Base-by-base conservation (phyloP, 2,888 invertebrate species). In the Electrophaes corylata region DNA sequence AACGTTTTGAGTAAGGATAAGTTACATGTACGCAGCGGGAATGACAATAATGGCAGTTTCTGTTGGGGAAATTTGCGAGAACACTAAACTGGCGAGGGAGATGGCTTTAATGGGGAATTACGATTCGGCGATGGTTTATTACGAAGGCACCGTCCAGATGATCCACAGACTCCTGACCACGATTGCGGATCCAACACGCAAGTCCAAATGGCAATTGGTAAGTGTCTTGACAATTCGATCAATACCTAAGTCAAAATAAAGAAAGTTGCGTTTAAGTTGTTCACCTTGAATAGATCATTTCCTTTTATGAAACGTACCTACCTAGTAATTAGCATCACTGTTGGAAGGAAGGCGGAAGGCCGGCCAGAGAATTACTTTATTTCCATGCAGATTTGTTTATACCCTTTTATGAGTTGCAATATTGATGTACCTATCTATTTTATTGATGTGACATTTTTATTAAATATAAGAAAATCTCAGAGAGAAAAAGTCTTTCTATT, bases 51-150 rank as follows among this genome's bases (percentile, higher is more conserved):
- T 97, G 97, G 96, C 96, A 91, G 96, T 96, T 86, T 96, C 96
- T 81, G 95, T 96, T 86, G 95, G 95, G 86, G 97, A 98, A 93
- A 97, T 98, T 90, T 96, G 96, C 93, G 98, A 98, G 92, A 98
- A 98, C 92, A 96, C 98, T 60, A 98, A 97, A 89, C 90, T 98
- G 87, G 99, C 98, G 57, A 93, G 99, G 78, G 98, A 99, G 93
- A 97, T 96, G 95, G 97, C 98, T 62, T 92, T 99, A 76, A 95
- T 97, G 81, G 98, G 99, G 18, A 98, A 98, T 88, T 99, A 99
- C 82, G 98, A 99, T 79, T 96, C 97, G 64, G 96, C 99, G 19
- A 94, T 96, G 68, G 96, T 98, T 57, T 98, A 98, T 87, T 98
- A 98, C 83, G 97, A 98, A 84, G 97, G 97, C 50, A 96, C 97